Conservation (phyloP, 2,888 invertebrate genomes). For the Eurytoma adleriae region DNA sequence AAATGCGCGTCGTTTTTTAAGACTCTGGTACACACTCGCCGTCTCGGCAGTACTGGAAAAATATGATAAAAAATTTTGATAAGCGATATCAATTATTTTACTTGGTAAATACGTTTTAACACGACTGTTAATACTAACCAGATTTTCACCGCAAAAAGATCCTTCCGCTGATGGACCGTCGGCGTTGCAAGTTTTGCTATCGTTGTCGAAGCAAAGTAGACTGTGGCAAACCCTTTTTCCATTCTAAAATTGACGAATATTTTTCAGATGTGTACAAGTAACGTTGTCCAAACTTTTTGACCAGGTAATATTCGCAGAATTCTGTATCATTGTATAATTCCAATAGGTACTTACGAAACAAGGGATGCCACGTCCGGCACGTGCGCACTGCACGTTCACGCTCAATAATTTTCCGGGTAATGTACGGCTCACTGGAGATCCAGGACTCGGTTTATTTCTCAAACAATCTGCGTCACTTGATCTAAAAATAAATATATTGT, state of each 20-base stretch:
- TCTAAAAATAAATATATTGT: not conserved
- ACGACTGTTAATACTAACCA: not conserved
- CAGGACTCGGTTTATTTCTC: not conserved
- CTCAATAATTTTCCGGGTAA: conserved; percentile 6
- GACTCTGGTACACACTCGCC: not conserved
- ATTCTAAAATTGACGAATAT: too few relatives aligned
- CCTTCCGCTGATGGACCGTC: conserved; percentile 1
- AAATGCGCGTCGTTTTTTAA: too few relatives aligned
- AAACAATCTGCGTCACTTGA: not conserved
- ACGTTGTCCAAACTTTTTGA: too few relatives aligned
- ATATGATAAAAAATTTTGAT: not conserved
- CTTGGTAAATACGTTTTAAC: too few relatives aligned
- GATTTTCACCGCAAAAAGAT: not conserved
- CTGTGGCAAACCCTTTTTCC: not conserved
- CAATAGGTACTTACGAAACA: not conserved
- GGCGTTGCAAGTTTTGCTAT: not conserved
- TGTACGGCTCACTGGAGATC: not conserved
- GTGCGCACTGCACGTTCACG: not conserved
- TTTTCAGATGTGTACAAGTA: too few relatives aligned
- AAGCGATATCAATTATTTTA: too few relatives aligned
- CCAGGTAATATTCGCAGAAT: not conserved
- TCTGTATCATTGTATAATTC: not conserved
- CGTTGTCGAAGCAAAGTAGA: not conserved
- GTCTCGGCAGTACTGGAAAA: not conserved
- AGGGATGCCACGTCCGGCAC: not conserved